Evolutionary conservation across 2,797 vertebrate genomes (phyloP), one percentile per base, ranked within the genome.

Genomic region (Squalus acanthias): DNA sequence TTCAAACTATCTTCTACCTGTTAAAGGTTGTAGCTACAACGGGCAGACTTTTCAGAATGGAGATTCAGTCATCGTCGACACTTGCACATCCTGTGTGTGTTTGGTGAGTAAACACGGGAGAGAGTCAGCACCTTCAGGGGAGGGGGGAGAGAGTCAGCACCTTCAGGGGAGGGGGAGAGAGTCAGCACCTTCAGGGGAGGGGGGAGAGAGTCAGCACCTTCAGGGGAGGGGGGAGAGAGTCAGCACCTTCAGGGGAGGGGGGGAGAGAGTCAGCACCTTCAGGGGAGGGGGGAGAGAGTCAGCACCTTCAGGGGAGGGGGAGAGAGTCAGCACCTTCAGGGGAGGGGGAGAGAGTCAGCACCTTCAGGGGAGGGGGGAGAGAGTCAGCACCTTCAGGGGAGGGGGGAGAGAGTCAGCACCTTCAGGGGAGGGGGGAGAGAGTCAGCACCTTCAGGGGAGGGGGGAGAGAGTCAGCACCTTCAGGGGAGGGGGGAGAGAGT

Each of bases 41-140:
- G 98, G 97, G 4, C 97, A 96, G 95, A 96, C 87, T 96, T 98
- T 98, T 53, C 95, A 88, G n/a, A 96, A 97, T 0, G 96, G 97
- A 60, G 98, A 98, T 65, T 96, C 96, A 24, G 98, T 98, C 96
- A 97, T 96, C 70, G 97, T 97, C 2, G 97, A 98, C 0, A 67
- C 97, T 96, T 98, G 98, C 65, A 97, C 97, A n/a, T 97, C 88
- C 33, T 98, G 98, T 96, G 96, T 4, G 96, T 98, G 98, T 97
- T 96, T 97, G 97, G 98, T 98, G 96, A 97, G 97, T 70, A 65
- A 67, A 60, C 26, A 33, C 29, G 15, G 5, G n/a, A 79, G n/a
- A 79, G 74, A n/a, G 74, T 79, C 74, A 79, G 74, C 74, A 79
- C 33, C 72, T 74, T 74, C 26, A 33, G 46, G 17, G 82, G 39